Base-by-base conservation (phyloP, 2,797 vertebrate genomes). In the Podarcis siculus region DNA sequence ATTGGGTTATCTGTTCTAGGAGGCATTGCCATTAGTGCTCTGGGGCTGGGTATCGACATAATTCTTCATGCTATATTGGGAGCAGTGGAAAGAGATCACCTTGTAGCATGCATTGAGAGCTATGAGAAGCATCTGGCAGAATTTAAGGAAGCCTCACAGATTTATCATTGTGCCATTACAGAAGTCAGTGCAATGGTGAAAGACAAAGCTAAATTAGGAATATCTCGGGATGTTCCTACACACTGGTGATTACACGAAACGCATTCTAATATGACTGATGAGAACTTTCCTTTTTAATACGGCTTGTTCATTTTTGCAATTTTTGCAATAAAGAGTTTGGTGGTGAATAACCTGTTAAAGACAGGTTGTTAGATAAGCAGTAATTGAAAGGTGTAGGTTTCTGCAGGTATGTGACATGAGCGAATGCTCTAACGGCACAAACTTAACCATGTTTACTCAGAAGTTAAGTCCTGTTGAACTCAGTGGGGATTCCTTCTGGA, bases 1-100 rank as follows among this genome's bases (percentile, higher is more conserved):
- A 97, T 97, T 12, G 96, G 95, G 61, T 94, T 96, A 2, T 97
- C 96, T 86, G 95, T 97, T 85, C 96, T 97, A 2, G 97, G 97
- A 1, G 95, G 96, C n/a, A 94, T 97, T 35, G 96, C 95, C 27
- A 95, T 97, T 30, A 95, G 96, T 7, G 92, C 96, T 80, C 95
- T 97, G 4, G 94, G 97, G 55, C 95, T 97, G 0, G 97, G 97
- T 82, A 92, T 97, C 86, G 97, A 97, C 88, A 95, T 97, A 94
- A 95, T 97, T 25, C 91, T 97, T 80, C 96, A 96, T 0, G 97
- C 97, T 72, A 97, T 97, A 83, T 91, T 97, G 82, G 97, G 97
- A 89, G 96, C 96, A 0, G 92, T 97, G 86, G 97, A 97, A 92
- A 96, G 92, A 84, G 96, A 93, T 0, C 95, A 96, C 87, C 96